Evolutionary conservation across 1,140 invertebrate species (phyloP), one percentile per base, ranked within the genome.

Genomic region (Papilio machaon): DNA sequence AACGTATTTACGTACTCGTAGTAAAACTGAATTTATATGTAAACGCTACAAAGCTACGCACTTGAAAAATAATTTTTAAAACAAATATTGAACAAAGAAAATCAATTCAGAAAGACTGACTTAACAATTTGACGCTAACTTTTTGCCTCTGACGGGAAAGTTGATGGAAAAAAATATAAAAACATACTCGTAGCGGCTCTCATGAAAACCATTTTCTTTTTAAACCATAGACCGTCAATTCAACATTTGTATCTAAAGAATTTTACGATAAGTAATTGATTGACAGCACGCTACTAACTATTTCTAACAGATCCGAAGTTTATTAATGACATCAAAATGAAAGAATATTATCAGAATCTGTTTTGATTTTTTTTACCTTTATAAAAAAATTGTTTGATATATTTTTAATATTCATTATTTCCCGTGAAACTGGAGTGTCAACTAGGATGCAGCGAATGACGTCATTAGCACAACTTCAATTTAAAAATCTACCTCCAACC

Each of bases 381-480:
- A 7, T 13, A 23, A 60, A 60, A 58, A 60, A 58, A 58, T 23
- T 23, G n/a, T 2, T 9, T 11, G 2, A 23, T 60, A 60, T 60
- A 7, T 60, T 60, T 70, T 70, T 35, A 23, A 70, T 30, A 70
- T 70, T 70, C 7, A 35, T 4, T 70, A 35, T 30, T 70, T 70
- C 15, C 6, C 30, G 64, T 10, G 17, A 67, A 11, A 15, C 64
- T 70, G 11, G 64, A 70, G 64, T 67, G 64, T 38, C 64, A 67
- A 30, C 30, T 5, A 30, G 10, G 10, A 35, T 30, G 52, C 15
- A 15, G 13, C 19, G 23, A 58, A 17, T 30, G 64, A 30, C 64
- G 64, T 67, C 64, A 67, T 67, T 67, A 67, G 10, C 30, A 67
- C 64, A 30, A 67, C 64, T 67, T 35, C 64, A 67, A 67, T 67